Evolutionary conservation across 2,888 invertebrate species (phyloP).

Genomic region (Incurvaria masculella): DNA sequence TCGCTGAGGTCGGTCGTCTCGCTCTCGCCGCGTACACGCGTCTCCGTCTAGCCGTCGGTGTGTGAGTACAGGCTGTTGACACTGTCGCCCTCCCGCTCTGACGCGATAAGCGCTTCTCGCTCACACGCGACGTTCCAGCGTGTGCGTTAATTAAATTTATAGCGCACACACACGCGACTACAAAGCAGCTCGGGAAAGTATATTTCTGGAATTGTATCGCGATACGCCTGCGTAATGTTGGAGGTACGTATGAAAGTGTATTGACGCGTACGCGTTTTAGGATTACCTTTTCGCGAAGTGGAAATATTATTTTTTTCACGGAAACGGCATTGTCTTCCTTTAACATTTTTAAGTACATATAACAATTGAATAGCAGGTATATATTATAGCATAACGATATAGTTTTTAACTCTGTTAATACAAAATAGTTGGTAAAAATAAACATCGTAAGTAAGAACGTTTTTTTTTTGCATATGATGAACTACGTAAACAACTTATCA

Average conservation of each 20-base stretch:
- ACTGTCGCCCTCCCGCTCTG: constrained; percentile 25
- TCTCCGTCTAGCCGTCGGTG: constrained; percentile 23
- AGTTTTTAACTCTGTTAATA: too few species aligned
- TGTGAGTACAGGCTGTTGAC: not conserved
- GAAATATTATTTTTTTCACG: too few species aligned
- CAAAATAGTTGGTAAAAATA: too few species aligned
- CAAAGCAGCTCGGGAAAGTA: not conserved
- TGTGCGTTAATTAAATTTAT: not conserved
- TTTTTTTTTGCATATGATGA: too few species aligned
- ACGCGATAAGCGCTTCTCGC: constrained; percentile 32
- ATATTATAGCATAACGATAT: too few species aligned
- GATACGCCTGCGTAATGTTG: not conserved
- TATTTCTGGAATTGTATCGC: not conserved
- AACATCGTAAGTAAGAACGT: too few species aligned
- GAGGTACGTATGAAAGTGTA: not conserved
- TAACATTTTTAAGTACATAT: too few species aligned
- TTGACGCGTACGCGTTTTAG: too few species aligned
- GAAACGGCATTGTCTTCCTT: too few species aligned
- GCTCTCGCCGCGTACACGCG: constrained; percentile 24
- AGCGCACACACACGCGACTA: not conserved
- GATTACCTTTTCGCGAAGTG: too few species aligned
- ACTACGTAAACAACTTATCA: too few species aligned
- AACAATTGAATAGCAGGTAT: too few species aligned
- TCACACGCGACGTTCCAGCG: constrained; percentile 23
- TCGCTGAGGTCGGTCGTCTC: constrained; percentile 19